A percentile compares a stretch with the other conserved stretches of the same genome.
Conservation (phyloP, 2,888 invertebrate genomes). For the Nymphalis urticae region DNA sequence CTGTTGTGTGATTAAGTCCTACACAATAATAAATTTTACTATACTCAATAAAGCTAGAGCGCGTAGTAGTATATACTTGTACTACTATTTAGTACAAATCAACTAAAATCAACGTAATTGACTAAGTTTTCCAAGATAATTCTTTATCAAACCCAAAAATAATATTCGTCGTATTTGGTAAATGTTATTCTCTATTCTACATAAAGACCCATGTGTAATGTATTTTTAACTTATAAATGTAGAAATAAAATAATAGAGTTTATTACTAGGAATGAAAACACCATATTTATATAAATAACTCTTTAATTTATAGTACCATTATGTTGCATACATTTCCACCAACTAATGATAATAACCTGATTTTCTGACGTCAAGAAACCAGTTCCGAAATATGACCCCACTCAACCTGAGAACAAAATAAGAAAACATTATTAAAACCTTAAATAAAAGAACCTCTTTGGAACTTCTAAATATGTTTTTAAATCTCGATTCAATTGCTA, state of each 20-base stretch:
- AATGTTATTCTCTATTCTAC: too few relatives aligned
- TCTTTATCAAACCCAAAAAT: too few relatives aligned
- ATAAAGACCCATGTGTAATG: too few relatives aligned
- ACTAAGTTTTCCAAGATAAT: too few relatives aligned
- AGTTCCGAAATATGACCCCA: constrained; percentile 42
- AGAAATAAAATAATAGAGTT: neutral
- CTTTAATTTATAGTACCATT: constrained; percentile 20
- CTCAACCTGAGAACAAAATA: constrained; percentile 55
- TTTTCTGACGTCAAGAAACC: constrained; percentile 49
- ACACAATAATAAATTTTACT: too few relatives aligned
- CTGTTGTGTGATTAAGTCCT: too few relatives aligned
- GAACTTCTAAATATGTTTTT: neutral
- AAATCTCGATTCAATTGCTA: neutral
- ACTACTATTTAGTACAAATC: too few relatives aligned
- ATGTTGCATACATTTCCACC: constrained; percentile 14
- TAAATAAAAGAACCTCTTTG: neutral
- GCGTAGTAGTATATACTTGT: too few relatives aligned
- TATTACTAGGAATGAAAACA: too few relatives aligned
- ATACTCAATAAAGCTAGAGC: too few relatives aligned
- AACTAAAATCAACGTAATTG: too few relatives aligned
- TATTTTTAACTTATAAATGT: neutral
- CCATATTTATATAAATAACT: constrained; percentile 7
- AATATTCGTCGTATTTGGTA: too few relatives aligned
- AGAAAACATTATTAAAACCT: constrained; percentile 30
- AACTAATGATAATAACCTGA: constrained; percentile 18